Evolutionary conservation across 2,113 vertebrate genomes (phyloP).

Genomic region (Tachysurus vachellii): DNA sequence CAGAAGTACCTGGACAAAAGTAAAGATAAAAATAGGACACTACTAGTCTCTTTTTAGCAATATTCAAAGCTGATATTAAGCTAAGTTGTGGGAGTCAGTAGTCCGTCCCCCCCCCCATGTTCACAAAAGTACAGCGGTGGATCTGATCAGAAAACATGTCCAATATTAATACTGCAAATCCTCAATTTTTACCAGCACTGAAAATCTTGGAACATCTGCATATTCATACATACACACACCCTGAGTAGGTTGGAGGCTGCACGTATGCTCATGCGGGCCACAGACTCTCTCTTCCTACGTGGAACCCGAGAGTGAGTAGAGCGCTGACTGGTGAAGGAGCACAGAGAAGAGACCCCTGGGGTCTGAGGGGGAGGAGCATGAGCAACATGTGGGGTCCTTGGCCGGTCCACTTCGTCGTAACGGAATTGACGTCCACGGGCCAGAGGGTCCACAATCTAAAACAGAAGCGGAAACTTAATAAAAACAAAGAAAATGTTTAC

Average conservation of each 20-base stretch:
- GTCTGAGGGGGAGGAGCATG: slow-evolving; percentile 75
- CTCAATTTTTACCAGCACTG: neutral
- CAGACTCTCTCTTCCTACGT: slow-evolving; percentile 85
- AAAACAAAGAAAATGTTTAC: neutral
- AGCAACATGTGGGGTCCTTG: slow-evolving; percentile 72
- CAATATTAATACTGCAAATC: neutral
- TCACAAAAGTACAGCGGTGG: neutral
- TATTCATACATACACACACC: slow-evolving; percentile 59
- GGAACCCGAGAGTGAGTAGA: slow-evolving; percentile 78
- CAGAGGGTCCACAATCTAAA: slow-evolving; percentile 89
- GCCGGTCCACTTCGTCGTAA: slow-evolving; percentile 83
- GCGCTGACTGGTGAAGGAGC: slow-evolving; percentile 86
- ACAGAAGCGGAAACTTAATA: neutral
- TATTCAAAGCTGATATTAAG: neutral
- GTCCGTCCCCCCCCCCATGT: neutral
- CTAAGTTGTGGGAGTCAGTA: neutral
- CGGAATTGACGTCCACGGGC: slow-evolving; percentile 90
- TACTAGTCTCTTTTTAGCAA: neutral
- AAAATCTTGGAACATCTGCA: neutral
- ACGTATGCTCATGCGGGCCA: slow-evolving; percentile 93
- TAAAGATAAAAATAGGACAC: neutral
- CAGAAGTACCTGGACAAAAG: neutral
- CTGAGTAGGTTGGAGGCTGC: slow-evolving; percentile 86
- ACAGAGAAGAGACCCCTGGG: slow-evolving; percentile 81
- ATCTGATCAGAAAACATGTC: neutral